phyloP scores from a whole-genome alignment of 2,888 invertebrate species.

The Parascotia fuliginaria region DNA sequence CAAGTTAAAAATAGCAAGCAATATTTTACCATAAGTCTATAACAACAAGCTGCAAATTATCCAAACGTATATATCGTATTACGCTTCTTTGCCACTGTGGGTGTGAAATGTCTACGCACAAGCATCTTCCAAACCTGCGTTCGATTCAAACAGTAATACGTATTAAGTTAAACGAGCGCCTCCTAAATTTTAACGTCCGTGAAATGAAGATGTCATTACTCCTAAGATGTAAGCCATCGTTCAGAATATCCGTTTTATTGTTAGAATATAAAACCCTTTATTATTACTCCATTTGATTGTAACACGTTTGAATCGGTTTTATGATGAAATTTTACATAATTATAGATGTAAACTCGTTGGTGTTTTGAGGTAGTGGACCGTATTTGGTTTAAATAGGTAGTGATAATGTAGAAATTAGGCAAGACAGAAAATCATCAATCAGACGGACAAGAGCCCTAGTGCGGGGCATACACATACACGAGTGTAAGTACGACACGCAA shows the following conservation, averaged over 20 bases:
- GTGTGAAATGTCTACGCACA: slow-evolving; percentile 23
- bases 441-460: too few relatives aligned
- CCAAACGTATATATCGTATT: too few relatives aligned
- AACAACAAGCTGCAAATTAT: too few relatives aligned
- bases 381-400: too few relatives aligned
- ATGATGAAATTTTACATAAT: slow-evolving; percentile 59
- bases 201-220: slow-evolving; percentile 75
- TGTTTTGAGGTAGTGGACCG: not conserved
- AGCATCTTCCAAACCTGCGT: slow-evolving; percentile 24
- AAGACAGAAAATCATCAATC: too few relatives aligned
- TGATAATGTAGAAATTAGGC: too few relatives aligned
- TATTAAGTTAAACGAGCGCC: slow-evolving; percentile 68
- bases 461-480: too few relatives aligned
- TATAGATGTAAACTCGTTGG: slow-evolving; percentile 18
- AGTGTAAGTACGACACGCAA: too few relatives aligned
- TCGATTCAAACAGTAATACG: slow-evolving; percentile 50
- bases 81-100: too few relatives aligned
- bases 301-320: slow-evolving; percentile 65
- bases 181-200: slow-evolving; percentile 74
- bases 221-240: slow-evolving; percentile 72
- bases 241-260: slow-evolving; percentile 78
- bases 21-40: too few relatives aligned
- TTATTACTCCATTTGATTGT: slow-evolving; percentile 72
- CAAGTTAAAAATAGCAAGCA: too few relatives aligned
- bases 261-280: slow-evolving; percentile 78